A percentile compares a stretch with the other conserved stretches of the same genome.
These are phyloP conservation scores for Stenchaetothrips biformis DNA, from an alignment of 2,888 invertebrate genomes.

Conservation along the genomic window DNA sequence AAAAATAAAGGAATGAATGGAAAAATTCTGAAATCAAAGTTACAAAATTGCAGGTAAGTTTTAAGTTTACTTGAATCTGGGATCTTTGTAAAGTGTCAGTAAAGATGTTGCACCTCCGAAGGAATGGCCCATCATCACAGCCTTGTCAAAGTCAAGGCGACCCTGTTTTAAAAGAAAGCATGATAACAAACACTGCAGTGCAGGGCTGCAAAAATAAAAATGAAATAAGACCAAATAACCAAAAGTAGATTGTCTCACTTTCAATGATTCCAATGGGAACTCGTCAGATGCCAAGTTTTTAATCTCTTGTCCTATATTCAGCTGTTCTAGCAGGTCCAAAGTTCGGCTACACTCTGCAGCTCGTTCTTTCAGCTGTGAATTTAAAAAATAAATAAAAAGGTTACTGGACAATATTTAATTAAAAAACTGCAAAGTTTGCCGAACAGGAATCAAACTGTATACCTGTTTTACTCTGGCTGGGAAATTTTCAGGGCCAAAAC, in stretches of 20 bases:
- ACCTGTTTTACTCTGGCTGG: slow-evolving; percentile 45
- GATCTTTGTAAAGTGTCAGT: slow-evolving; percentile 51
- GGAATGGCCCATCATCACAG: slow-evolving; percentile 58
- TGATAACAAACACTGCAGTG: too few relatives aligned
- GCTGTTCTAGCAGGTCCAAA: slow-evolving; percentile 49
- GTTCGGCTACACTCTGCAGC: slow-evolving; percentile 51
- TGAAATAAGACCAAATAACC: neutral
- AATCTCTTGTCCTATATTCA: slow-evolving; percentile 48
- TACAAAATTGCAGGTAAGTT: slow-evolving; percentile 3
- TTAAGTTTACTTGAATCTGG: slow-evolving; percentile 49
- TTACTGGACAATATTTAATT: neutral
- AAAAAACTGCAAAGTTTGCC: neutral
- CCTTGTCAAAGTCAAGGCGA: slow-evolving; percentile 47
- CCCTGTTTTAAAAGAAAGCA: slow-evolving; percentile 43
- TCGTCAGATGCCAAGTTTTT: slow-evolving; percentile 29
- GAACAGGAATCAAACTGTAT: slow-evolving; percentile 25
- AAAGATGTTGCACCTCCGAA: slow-evolving; percentile 61
- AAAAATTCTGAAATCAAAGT: slow-evolving; percentile 20
- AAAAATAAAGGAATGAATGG: neutral
- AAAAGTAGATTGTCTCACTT: slow-evolving; percentile 40
- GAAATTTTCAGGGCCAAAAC: slow-evolving; percentile 46
- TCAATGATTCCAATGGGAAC: slow-evolving; percentile 45
- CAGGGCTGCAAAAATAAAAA: neutral
- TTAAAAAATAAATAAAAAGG: slow-evolving; percentile 17
- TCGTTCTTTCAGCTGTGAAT: slow-evolving; percentile 48